Base-by-base conservation (phyloP, 2,797 vertebrate genomes). In the Ambastaia sidthimunki region DNA sequence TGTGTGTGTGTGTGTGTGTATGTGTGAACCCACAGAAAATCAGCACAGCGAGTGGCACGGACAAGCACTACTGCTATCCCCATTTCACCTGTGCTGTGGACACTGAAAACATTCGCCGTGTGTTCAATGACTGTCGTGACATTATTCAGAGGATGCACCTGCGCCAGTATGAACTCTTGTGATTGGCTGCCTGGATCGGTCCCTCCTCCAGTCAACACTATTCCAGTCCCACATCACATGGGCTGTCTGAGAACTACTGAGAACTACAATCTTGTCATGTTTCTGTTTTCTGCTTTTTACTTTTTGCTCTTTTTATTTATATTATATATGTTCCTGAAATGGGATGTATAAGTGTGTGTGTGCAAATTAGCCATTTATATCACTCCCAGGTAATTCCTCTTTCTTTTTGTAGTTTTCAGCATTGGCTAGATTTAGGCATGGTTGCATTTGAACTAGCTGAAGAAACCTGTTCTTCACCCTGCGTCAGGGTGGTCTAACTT, bases 121-220 rank as follows among this genome's bases (percentile, higher is more conserved):
- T 98, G 83, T 99, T 98, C 93, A 97, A 97, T 70, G 97, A 99
- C 93, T 99, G 97, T 81, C 96, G 97, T 6, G 97, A 99, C 93
- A 99, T 99, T 93, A 99, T 99, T 85, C 97, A 99, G 87, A 92
- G 97, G 71, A 98, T 98, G 96, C 97, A 99, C 78, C 95, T 99
- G 84, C 94, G 96, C 72, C 96, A 98, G 91, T 98, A 99, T 10
- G 97, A 98, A 93, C 96, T 99, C 84, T 95, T 99, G 91, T 99
- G 95, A 97, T 92, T 91, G 92, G 90, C 75, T 81, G 88, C 86
- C 72, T 88, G 87, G 88, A 90, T 88, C 82, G 87, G 89, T 89
- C 89, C 84, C 89, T 92, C 91, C 91, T 91, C 88, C 91, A 92
- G 88, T 85, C 62, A 75, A 67, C 89, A 90, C 87, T 90, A 90